A percentile compares a stretch with the other conserved stretches of the same genome.
Evolutionary conservation across 2,113 vertebrate genomes (phyloP).

Genomic region (Callipepla squamata): DNA sequence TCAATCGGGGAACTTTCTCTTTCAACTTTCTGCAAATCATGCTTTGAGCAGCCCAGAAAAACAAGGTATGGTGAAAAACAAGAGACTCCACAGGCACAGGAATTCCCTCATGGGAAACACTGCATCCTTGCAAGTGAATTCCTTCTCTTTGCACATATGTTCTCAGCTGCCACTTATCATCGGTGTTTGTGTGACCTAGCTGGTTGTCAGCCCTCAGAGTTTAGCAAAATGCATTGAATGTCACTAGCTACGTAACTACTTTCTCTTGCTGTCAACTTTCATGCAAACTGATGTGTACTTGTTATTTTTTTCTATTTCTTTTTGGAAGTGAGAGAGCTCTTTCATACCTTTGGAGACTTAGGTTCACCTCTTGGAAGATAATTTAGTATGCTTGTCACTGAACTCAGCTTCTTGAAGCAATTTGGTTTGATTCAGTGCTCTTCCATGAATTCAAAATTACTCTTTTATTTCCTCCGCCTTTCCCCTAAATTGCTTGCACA

Average conservation of each 20-base stretch:
- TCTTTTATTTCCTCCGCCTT: slow-evolving; percentile 14
- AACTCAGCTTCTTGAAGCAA: not conserved
- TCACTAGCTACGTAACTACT: not conserved
- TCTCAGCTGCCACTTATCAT: not conserved
- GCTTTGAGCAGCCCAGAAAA: not conserved
- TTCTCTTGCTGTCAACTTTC: not conserved
- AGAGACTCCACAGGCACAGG: not conserved
- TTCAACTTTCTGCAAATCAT: not conserved
- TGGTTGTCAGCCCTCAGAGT: not conserved
- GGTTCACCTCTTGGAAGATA: not conserved
- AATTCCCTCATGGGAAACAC: not conserved
- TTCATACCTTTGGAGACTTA: not conserved
- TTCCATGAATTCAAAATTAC: not conserved
- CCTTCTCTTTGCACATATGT: not conserved
- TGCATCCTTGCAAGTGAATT: not conserved
- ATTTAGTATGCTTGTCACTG: not conserved
- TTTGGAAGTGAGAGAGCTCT: not conserved
- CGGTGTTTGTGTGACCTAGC: not conserved
- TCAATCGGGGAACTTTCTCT: not conserved
- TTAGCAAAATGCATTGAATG: not conserved
- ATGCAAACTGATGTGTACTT: not conserved
- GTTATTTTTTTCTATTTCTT: not conserved
- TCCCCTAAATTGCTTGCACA: rapidly evolving
- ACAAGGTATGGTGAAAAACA: not conserved
- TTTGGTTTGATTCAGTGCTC: not conserved